Evolutionary conservation across 2,113 vertebrate genomes (phyloP).

Genomic region (Labeo catla): DNA sequence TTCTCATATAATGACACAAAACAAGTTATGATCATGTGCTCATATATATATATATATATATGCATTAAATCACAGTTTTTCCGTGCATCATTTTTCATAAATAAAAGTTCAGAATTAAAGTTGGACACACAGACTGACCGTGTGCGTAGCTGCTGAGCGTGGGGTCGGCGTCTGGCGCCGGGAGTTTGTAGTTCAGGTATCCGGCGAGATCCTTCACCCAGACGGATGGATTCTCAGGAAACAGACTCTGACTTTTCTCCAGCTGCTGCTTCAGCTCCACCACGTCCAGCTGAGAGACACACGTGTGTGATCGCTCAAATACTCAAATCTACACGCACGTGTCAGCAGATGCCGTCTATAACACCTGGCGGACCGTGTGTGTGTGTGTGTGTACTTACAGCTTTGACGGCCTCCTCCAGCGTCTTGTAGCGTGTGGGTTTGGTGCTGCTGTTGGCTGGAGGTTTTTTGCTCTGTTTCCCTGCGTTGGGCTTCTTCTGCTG

Average conservation of each 20-base stretch:
- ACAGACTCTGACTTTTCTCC: slow-evolving; percentile 85
- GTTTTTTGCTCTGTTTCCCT: slow-evolving; percentile 73
- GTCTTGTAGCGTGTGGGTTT: slow-evolving; percentile 71
- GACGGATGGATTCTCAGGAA: slow-evolving; percentile 89
- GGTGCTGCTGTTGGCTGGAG: slow-evolving; percentile 21
- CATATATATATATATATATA: no score
- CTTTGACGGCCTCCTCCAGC: slow-evolving; percentile 87
- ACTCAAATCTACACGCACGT: not conserved
- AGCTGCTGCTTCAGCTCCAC: slow-evolving; percentile 87
- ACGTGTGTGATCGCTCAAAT: no score
- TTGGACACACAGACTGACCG: slow-evolving; percentile 74
- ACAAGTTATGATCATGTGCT: no score
- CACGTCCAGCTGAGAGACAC: slow-evolving; percentile 77
- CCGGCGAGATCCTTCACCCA: slow-evolving; percentile 97
- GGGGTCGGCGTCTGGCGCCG: slow-evolving; percentile 81
- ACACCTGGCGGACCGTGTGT: no score
- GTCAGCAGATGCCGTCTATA: no score
- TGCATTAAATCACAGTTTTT: no score
- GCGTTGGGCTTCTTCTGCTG: slow-evolving; percentile 70
- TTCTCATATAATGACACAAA: not conserved
- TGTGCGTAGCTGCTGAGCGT: slow-evolving; percentile 87
- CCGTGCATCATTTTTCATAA: no score
- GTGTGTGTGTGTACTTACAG: slow-evolving; percentile 77
- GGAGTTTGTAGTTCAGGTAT: slow-evolving; percentile 93
- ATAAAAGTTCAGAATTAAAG: no score